These are phyloP conservation scores for Ovis canadensis DNA, from an alignment of 2,113 vertebrate genomes.

Conservation along the genomic window DNA sequence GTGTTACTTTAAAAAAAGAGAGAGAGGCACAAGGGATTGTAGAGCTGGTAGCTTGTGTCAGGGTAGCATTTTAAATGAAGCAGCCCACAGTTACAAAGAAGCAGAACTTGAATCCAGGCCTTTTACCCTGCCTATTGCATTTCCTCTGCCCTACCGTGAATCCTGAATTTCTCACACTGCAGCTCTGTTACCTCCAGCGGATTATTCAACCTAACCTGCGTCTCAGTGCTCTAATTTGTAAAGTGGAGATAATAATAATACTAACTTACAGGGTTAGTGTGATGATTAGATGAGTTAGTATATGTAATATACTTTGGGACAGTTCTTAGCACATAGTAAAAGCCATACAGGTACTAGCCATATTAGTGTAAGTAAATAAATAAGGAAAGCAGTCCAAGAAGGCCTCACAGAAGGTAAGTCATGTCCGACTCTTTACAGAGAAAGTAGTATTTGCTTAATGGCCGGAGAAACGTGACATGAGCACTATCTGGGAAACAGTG, in stretches of 20 bases:
- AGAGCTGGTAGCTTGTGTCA: background rate
- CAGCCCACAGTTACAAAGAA: background rate
- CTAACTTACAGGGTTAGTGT: background rate
- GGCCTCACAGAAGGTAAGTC: background rate
- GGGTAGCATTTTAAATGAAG: background rate
- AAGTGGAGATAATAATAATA: background rate
- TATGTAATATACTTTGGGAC: background rate
- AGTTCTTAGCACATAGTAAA: background rate
- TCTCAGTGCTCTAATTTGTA: background rate
- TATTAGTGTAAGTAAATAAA: background rate
- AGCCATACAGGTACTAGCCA: background rate
- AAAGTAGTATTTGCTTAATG: background rate
- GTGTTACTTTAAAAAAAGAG: background rate
- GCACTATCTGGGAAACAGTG: background rate
- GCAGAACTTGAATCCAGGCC: background rate
- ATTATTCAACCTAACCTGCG: background rate
- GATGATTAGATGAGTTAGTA: background rate
- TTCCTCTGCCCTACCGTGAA: background rate
- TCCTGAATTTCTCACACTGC: background rate
- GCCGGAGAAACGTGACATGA: background rate
- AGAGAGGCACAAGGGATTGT: background rate
- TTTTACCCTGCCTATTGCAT: background rate
- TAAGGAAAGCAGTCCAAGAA: background rate
- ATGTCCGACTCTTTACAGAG: background rate
- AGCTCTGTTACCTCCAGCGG: background rate